Evolutionary conservation across 1,140 invertebrate species (phyloP).

Genomic region (Pogonomyrmex barbatus): DNA sequence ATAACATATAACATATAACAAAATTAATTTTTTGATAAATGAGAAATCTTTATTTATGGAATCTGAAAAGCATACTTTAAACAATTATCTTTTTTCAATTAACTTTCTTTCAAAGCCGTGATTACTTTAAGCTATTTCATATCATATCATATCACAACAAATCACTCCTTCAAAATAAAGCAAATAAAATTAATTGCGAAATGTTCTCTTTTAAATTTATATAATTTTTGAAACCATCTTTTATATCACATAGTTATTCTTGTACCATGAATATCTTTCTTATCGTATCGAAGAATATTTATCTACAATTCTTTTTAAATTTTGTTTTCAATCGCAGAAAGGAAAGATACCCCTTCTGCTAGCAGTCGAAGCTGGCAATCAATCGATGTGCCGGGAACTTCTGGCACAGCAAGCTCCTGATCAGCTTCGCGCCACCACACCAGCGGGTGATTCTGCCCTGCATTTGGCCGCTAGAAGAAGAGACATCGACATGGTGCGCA

Average conservation of each 20-base stretch:
- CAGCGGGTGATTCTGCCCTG: conserved; percentile 94
- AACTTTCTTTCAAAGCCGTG: background rate
- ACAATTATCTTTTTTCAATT: too few species aligned
- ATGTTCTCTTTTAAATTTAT: background rate
- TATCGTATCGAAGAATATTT: background rate
- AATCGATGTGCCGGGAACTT: conserved; percentile 96
- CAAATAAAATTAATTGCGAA: background rate
- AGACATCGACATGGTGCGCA: conserved; percentile 96
- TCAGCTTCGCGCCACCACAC: conserved; percentile 90
- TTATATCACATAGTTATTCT: background rate
- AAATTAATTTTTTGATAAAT: background rate
- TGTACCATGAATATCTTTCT: background rate
- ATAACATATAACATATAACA: background rate
- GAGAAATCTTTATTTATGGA: background rate
- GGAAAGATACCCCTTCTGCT: conserved; percentile 97
- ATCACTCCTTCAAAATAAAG: background rate
- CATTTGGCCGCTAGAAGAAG: conserved; percentile 95
- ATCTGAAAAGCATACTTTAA: background rate
- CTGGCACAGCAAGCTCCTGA: conserved; percentile 93
- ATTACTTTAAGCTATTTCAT: background rate
- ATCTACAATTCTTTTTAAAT: background rate
- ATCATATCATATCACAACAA: background rate
- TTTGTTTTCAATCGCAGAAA: conserved; percentile 87
- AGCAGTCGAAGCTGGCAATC: conserved; percentile 96
- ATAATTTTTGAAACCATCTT: background rate